These are phyloP conservation scores for Neoascia interrupta DNA, from an alignment of 2,888 invertebrate genomes.

Conservation along the genomic window DNA sequence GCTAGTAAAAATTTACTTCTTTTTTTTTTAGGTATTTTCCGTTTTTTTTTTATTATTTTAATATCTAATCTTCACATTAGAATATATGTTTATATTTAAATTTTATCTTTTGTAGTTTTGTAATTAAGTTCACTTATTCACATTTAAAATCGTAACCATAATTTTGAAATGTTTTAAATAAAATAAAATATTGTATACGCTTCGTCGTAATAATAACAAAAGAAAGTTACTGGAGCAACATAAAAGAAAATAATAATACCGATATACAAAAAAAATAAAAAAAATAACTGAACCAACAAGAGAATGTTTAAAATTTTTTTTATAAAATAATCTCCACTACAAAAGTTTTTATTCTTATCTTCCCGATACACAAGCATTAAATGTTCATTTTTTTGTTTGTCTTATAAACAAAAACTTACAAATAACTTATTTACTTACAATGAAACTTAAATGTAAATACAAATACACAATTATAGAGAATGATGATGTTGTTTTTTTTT, in stretches of 20 bases:
- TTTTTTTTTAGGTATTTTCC: slow-evolving; percentile 29
- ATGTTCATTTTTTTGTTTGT: slow-evolving; percentile 5
- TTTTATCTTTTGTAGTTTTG: slow-evolving; percentile 62
- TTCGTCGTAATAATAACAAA: slow-evolving; percentile 29
- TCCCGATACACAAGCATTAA: slow-evolving; percentile 10
- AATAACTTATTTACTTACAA: slow-evolving; percentile 46
- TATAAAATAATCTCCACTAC: slow-evolving; percentile 52
- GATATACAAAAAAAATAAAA: slow-evolving; percentile 29
- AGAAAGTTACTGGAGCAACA: slow-evolving; percentile 27
- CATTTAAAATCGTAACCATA: slow-evolving; percentile 62
- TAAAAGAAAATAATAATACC: slow-evolving; percentile 19
- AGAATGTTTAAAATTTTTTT: slow-evolving; percentile 49
- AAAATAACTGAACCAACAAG: slow-evolving; percentile 51
- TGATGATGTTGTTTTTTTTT: slow-evolving; percentile 38
- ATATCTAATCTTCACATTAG: slow-evolving; percentile 65
- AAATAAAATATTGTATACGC: slow-evolving; percentile 37
- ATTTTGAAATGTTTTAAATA: slow-evolving; percentile 32
- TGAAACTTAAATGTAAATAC: slow-evolving; percentile 35
- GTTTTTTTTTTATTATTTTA: slow-evolving; percentile 61
- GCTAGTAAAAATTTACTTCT: too few species aligned
- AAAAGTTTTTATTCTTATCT: slow-evolving; percentile 1
- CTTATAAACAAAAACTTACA: slow-evolving; percentile 25
- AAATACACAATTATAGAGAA: slow-evolving; percentile 44
- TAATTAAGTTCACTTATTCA: slow-evolving; percentile 68
- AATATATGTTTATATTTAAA: slow-evolving; percentile 66